Evolutionary conservation across 2,113 vertebrate species (phyloP).

Genomic region (Menidia beryllina): DNA sequence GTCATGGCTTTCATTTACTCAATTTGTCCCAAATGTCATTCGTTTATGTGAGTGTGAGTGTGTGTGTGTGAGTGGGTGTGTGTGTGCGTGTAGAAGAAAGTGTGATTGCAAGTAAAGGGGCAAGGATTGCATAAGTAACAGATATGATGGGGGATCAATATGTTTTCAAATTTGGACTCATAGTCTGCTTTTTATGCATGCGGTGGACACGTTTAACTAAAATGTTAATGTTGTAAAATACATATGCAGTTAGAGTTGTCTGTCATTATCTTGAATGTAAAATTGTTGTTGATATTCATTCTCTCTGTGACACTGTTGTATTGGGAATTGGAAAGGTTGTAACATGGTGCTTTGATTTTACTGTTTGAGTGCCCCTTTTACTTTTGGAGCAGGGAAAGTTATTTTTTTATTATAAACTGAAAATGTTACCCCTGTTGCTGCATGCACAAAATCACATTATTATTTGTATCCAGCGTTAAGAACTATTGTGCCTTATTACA

Average conservation of each 20-base stretch:
- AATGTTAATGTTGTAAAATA: neutral
- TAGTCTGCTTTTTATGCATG: conserved; percentile 20
- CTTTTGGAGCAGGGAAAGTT: neutral
- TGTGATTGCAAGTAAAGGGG: conserved; percentile 5
- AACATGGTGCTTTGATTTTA: neutral
- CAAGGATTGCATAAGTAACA: conserved; percentile 11
- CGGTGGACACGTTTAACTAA: neutral
- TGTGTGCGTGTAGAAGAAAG: conserved; percentile 28
- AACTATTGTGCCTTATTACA: neutral
- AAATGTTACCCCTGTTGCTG: neutral
- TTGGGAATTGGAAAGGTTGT: neutral
- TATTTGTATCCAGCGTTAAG: conserved; percentile 5
- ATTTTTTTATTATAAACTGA: neutral
- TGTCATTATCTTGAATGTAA: conserved; percentile 13
- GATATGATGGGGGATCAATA: conserved; percentile 36
- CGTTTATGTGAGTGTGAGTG: conserved; percentile 43
- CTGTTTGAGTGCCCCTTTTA: neutral
- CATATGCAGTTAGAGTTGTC: neutral
- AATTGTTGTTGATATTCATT: neutral
- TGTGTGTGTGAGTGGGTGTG: too few species aligned
- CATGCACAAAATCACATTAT: neutral
- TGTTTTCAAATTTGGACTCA: conserved; percentile 22
- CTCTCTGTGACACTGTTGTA: neutral
- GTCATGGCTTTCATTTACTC: conserved; percentile 83
- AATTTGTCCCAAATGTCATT: conserved; percentile 81